Conservation (phyloP, 2,888 invertebrate genomes). For the Formica aserva region DNA sequence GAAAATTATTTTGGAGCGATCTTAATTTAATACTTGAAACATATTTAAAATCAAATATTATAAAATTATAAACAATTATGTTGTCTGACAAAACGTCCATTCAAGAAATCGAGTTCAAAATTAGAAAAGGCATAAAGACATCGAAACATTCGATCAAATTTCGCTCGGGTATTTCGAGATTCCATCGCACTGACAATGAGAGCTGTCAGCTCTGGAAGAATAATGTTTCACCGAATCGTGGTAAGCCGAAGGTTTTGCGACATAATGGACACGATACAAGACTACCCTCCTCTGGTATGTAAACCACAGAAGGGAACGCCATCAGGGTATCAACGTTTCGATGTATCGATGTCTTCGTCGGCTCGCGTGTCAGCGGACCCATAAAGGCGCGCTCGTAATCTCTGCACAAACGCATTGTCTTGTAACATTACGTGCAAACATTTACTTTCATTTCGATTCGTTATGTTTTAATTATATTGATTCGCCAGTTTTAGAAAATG, state of each 20-base stretch:
- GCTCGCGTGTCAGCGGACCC: slow-evolving; percentile 73
- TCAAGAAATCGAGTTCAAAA: neutral
- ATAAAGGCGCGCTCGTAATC: slow-evolving; percentile 63
- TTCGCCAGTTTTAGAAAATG: slow-evolving; percentile 14
- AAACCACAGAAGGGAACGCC: slow-evolving; percentile 75
- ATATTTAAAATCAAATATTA: slow-evolving; percentile 6
- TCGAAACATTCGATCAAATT: neutral
- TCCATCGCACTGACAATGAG: neutral
- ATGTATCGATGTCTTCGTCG: slow-evolving; percentile 73
- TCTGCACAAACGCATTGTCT: neutral
- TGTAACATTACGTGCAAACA: neutral
- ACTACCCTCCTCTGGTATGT: slow-evolving; percentile 35
- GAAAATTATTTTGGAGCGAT: neutral
- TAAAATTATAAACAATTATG: neutral
- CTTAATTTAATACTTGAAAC: neutral
- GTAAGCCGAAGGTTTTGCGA: slow-evolving; percentile 60
- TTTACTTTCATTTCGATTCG: neutral
- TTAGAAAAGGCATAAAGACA: neutral
- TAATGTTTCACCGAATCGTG: slow-evolving; percentile 49
- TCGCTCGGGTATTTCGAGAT: slow-evolving; percentile 13
- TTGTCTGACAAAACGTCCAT: neutral
- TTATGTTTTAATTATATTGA: neutral
- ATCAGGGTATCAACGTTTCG: slow-evolving; percentile 75
- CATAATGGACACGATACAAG: slow-evolving; percentile 50
- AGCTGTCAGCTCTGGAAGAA: slow-evolving; percentile 22